These are phyloP conservation scores for Mormyrops boulengeri DNA, from an alignment of 2,797 vertebrate species.

Conservation along the genomic window DNA sequence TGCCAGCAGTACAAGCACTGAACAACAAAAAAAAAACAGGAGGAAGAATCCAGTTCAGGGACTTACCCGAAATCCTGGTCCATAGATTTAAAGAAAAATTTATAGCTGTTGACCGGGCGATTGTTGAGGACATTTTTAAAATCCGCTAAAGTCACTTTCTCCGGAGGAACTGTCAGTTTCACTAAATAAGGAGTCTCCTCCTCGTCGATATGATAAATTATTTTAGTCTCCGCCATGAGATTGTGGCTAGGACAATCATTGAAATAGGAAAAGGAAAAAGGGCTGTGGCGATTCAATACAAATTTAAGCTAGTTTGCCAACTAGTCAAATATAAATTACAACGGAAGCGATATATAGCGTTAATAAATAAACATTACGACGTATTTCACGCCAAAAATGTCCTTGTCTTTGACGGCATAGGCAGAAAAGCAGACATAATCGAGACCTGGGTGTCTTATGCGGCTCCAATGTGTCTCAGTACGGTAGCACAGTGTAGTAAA, in stretches of 20 bases:
- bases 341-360: conserved; percentile 37
- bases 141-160: conserved; percentile 92
- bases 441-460: conserved; percentile 50
- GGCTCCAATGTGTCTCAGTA: conserved; percentile 54
- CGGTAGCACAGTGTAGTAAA: conserved; percentile 65
- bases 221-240: conserved; percentile 98
- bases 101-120: conserved; percentile 87
- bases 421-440: conserved; percentile 58
- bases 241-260: conserved; percentile 64
- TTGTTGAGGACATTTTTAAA: conserved; percentile 98
- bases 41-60: conserved; percentile 10
- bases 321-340: conserved; percentile 39
- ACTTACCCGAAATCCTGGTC: conserved; percentile 98
- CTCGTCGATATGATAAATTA: conserved; percentile 97
- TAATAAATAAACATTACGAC: conserved; percentile 36
- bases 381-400: conserved; percentile 36
- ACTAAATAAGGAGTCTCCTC: conserved; percentile 98
- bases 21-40: neutral
- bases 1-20: neutral
- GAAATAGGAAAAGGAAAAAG: conserved; percentile 59
- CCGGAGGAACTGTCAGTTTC: conserved; percentile 84
- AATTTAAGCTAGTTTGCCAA: conserved; percentile 49
- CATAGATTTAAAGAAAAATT: conserved; percentile 99
- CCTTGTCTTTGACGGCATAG: conserved; percentile 36
- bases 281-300: conserved; percentile 52